These are phyloP conservation scores for Sitobion miscanthi DNA, from an alignment of 1,140 invertebrate genomes.

Conservation along the genomic window DNA sequence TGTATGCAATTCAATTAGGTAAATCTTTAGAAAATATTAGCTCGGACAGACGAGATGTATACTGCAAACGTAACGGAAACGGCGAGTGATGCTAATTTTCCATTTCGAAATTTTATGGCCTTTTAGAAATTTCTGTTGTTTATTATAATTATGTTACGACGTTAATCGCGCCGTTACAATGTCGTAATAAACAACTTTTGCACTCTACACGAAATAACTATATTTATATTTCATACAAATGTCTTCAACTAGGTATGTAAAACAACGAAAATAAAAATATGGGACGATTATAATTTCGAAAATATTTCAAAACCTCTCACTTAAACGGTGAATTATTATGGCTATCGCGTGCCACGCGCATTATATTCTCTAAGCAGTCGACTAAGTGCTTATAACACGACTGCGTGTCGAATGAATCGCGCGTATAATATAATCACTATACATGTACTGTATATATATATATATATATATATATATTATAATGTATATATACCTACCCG, in stretches of 20 bases:
- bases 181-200: neutral
- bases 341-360: neutral
- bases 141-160: slow-evolving; percentile 1
- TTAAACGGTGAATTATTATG: neutral
- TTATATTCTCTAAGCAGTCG: neutral
- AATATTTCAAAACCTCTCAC: neutral
- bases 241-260: neutral
- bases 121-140: neutral
- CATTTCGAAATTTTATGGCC: neutral
- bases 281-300: neutral
- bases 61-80: neutral
- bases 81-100: neutral
- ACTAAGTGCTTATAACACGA: neutral
- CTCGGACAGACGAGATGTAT: neutral
- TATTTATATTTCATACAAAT: neutral
- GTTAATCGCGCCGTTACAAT: neutral
- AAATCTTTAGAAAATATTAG: neutral
- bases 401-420: neutral
- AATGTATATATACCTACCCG: neutral
- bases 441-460: too few relatives aligned
- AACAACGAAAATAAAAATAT: neutral
- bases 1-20: neutral
- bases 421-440: neutral
- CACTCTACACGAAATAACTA: neutral
- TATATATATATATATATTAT: too few relatives aligned